Conservation (phyloP, 2,888 invertebrate species). For the Hedya salicella region DNA sequence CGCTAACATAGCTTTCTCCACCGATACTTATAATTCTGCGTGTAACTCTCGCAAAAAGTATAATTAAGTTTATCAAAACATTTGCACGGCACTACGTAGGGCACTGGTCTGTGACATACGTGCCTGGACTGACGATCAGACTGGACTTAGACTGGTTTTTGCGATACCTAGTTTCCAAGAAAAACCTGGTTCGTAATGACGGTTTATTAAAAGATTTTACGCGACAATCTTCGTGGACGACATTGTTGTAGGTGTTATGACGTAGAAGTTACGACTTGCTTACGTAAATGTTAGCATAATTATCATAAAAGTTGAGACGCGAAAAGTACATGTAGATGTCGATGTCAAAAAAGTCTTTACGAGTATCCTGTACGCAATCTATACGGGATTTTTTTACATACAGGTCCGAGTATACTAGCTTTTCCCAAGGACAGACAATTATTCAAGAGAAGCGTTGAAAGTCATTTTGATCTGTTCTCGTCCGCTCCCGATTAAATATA, state of each 20-base stretch:
- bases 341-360: too few species aligned
- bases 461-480: too few species aligned
- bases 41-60: slow-evolving; percentile 9
- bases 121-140: slow-evolving; percentile 41
- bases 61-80: slow-evolving; percentile 28
- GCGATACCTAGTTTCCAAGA: slow-evolving; percentile 23
- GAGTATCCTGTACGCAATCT: too few species aligned
- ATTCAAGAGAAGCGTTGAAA: too few species aligned
- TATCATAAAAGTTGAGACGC: too few species aligned
- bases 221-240: neutral
- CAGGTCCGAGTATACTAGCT: too few species aligned
- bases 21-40: neutral
- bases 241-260: neutral
- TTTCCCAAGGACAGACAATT: too few species aligned
- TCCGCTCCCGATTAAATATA: too few species aligned
- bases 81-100: slow-evolving; percentile 25
- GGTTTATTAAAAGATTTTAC: slow-evolving; percentile 16
- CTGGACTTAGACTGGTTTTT: slow-evolving; percentile 23
- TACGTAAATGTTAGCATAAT: neutral
- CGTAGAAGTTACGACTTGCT: too few species aligned
- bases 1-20: neutral
- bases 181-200: slow-evolving; percentile 19
- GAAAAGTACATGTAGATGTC: too few species aligned
- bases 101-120: slow-evolving; percentile 41
- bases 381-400: too few species aligned